These are phyloP conservation scores for Batillaria attramentaria DNA, from an alignment of 1,140 invertebrate species.

Conservation along the genomic window DNA sequence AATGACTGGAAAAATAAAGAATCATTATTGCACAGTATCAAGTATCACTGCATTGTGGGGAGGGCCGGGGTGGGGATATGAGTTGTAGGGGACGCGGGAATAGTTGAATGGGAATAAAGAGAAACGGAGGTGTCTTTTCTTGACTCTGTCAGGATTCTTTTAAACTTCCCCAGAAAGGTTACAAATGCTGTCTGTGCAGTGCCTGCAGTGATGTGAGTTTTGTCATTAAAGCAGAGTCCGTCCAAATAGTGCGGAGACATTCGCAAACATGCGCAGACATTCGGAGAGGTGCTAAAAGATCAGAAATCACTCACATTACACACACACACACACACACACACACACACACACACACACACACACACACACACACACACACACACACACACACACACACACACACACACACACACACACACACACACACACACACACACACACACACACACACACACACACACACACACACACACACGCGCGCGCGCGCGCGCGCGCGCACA, in stretches of 20 bases:
- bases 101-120: too few species aligned
- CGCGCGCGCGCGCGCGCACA: too few species aligned
- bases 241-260: not conserved
- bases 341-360: conserved; percentile 14
- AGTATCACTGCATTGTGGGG: too few species aligned
- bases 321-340: conserved; percentile 16
- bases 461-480: not conserved
- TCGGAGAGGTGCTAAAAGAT: not conserved
- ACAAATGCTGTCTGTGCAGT: not conserved
- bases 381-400: not conserved
- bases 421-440: not conserved
- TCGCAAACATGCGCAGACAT: not conserved
- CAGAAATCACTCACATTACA: not conserved
- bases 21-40: too few species aligned
- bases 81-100: too few species aligned
- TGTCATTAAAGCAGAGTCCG: not conserved
- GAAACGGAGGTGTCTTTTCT: too few species aligned
- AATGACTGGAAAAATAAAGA: too few species aligned
- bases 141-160: too few species aligned
- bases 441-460: not conserved
- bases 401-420: conserved; percentile 12
- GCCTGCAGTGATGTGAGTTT: not conserved
- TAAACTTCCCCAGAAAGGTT: not conserved
- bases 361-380: conserved; percentile 1
- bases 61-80: too few species aligned